Base-by-base conservation (phyloP, 1,140 invertebrate species). In the Rhyzopertha dominica region DNA sequence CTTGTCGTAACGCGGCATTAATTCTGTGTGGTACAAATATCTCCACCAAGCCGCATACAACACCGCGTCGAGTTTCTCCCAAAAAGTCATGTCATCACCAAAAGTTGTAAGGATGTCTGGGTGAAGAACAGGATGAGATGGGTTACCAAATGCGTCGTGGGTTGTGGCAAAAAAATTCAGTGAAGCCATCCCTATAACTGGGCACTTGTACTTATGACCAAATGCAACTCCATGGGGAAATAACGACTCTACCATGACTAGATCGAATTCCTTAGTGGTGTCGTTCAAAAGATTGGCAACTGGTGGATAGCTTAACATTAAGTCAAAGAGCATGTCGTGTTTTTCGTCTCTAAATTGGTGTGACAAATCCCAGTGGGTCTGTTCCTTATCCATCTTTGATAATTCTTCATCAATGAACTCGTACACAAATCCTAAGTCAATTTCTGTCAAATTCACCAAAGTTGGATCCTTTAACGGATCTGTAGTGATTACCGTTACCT, bases 141-240 rank as follows among this genome's bases (percentile, higher is more conserved):
- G 28, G 28, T 51, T 51, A 5, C 49, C 49, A n/a, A 51, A 18
- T 4, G 8, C 5, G 13, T n/a, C 9, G 34, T 51, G 45, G 4
- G 39, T 10, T 5, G 0, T 14, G 5, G 9, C 4, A 19, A 8
- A 12, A 0, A 24, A 14, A 16, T 51, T 40, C 43, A 40, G 22
- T 2, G 36, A 39, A 7, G 7, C 13, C 4, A 50, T 31, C n/a
- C 26, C 17, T 9, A 50, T 41, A 19, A 24, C 16, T 16, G 48
- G 48, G 24, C 28, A 31, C n/a, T 40, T 40, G 10, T 38, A 35
- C 13, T 39, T 23, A n/a, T 32, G 14, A n/a, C 17, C 29, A 2
- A 50, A 31, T 4, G 22, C 26, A 14, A 39, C n/a, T 18, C 19
- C 40, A 12, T 26, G 17, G 7, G 43, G 43, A n/a, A 34, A 12